Percentiles rank a stretch among this genome's conserved stretches.
These are phyloP conservation scores for Remorina albescens DNA, from an alignment of 2,797 vertebrate species.

Conservation along the genomic window DNA sequence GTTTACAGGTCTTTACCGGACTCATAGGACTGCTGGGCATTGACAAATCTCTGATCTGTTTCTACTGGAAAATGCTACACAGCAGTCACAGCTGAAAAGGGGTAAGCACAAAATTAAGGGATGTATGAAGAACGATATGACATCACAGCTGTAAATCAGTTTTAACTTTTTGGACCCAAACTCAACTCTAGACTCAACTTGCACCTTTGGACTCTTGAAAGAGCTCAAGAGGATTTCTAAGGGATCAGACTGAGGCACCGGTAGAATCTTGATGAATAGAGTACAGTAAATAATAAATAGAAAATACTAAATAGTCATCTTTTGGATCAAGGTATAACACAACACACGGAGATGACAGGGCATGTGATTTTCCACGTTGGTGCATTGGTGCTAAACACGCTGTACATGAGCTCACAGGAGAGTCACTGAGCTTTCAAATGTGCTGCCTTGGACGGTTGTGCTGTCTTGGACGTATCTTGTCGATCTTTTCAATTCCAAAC, in stretches of 20 bases:
- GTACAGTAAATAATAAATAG: too few species aligned
- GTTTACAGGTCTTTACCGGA: slow-evolving; percentile 7
- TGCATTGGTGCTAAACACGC: slow-evolving; percentile 26
- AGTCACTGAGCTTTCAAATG: background rate
- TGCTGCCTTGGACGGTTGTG: slow-evolving; percentile 23
- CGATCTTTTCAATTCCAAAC: slow-evolving; percentile 18
- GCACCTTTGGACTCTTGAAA: slow-evolving; percentile 23
- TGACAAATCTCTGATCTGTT: slow-evolving; percentile 43
- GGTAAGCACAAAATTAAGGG: background rate
- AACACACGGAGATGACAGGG: slow-evolving; percentile 4
- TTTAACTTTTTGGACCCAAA: slow-evolving; percentile 54
- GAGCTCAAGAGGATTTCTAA: slow-evolving; percentile 10
- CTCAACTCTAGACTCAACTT: slow-evolving; percentile 10
- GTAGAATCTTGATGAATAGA: background rate
- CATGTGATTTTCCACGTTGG: slow-evolving; percentile 33
- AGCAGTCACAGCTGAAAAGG: slow-evolving; percentile 1
- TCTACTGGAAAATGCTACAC: slow-evolving; percentile 32
- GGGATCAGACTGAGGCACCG: slow-evolving; percentile 29
- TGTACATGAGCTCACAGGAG: slow-evolving; percentile 15
- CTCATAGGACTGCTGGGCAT: slow-evolving; percentile 18
- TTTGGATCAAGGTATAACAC: background rate
- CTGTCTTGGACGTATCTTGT: slow-evolving; percentile 8
- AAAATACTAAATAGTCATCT: slow-evolving; percentile 1
- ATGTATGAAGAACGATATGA: slow-evolving; percentile 41
- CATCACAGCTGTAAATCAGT: background rate